phyloP scores from a whole-genome alignment of 37 sponge, comb jelly and placozoan species.

The Ephydatia muelleri region DNA sequence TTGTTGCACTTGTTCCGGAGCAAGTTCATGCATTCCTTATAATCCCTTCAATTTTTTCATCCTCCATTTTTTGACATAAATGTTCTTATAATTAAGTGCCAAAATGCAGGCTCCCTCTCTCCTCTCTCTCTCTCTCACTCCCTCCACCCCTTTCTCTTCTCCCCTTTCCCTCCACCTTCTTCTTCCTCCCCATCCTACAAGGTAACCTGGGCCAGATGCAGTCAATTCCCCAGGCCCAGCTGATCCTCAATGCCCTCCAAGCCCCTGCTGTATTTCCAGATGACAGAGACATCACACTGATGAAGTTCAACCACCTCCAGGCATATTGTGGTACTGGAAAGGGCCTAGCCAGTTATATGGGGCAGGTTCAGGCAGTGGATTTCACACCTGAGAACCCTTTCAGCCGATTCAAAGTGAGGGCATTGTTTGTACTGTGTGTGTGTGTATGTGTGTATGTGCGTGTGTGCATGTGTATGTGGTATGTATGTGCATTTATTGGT shows the following conservation, averaged over 20 bases:
- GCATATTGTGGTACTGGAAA: conserved; percentile 67
- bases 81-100: too few relatives aligned
- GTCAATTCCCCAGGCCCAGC: background rate
- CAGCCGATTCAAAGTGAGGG: conserved; percentile 49
- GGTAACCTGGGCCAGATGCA: background rate
- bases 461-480: too few relatives aligned
- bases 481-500: too few relatives aligned
- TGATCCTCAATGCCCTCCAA: conserved; percentile 68
- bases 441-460: background rate
- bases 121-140: too few relatives aligned
- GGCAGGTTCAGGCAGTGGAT: conserved; percentile 59
- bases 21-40: too few relatives aligned
- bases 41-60: too few relatives aligned
- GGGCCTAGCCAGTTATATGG: conserved; percentile 69
- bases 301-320: conserved; percentile 89
- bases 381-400: conserved; percentile 81
- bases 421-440: background rate
- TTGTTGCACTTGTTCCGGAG: too few relatives aligned
- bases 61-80: too few relatives aligned
- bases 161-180: background rate
- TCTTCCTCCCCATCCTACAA: background rate
- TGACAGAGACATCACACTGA: conserved; percentile 81
- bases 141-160: conserved; percentile 5
- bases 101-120: too few relatives aligned
- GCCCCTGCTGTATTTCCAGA: conserved; percentile 88